Conservation (phyloP, 2,113 vertebrate species). For the Platysteira castanea region DNA sequence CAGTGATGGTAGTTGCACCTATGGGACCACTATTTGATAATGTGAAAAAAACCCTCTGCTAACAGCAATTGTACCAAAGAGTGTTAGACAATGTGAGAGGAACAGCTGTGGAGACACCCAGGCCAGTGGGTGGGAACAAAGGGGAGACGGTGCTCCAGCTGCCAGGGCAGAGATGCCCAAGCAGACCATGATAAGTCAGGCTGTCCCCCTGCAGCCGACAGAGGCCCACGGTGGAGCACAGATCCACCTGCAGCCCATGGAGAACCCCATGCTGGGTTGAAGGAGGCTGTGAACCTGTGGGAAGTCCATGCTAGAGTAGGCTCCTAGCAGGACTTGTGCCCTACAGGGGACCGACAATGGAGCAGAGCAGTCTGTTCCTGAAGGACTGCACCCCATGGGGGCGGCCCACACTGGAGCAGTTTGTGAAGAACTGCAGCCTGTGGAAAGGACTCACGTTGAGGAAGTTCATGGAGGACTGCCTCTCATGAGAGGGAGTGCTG, state of each 20-base stretch:
- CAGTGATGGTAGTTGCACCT: neutral
- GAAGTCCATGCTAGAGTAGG: neutral
- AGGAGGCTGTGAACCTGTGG: neutral
- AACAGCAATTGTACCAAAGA: neutral
- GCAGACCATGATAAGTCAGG: neutral
- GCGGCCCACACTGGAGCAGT: accelerated
- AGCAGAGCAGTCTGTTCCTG: neutral
- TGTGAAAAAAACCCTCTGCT: neutral
- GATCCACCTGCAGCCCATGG: neutral
- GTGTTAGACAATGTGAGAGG: neutral
- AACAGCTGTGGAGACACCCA: neutral
- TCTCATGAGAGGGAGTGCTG: neutral
- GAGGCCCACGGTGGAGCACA: neutral
- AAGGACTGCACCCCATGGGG: neutral
- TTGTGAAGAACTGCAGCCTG: neutral
- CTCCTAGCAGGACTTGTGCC: neutral
- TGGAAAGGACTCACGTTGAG: accelerated
- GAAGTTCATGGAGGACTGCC: neutral
- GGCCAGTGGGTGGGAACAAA: neutral
- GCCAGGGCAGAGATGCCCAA: neutral
- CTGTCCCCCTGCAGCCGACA: neutral
- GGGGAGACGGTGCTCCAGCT: neutral
- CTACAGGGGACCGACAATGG: neutral
- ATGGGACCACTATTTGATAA: neutral
- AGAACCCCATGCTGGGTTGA: neutral